Conservation (phyloP, 2,888 invertebrate genomes). For the Unio pictorum region DNA sequence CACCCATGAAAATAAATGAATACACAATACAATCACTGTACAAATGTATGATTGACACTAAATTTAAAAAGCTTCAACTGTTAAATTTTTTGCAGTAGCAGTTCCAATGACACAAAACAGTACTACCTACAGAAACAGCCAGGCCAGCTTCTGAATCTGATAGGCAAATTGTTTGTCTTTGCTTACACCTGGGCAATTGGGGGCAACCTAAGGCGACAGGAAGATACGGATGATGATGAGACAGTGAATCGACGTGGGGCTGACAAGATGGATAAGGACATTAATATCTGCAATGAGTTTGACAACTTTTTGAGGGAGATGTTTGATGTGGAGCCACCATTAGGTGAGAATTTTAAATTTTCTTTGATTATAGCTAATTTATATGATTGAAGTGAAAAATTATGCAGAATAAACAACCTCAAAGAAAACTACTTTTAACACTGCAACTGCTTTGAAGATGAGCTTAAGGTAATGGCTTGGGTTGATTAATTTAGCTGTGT, state of each 20-base stretch:
- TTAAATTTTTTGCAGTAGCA: conserved; percentile 1
- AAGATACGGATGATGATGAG: conserved; percentile 67
- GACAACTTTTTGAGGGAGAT: conserved; percentile 69
- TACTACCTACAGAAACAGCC: conserved; percentile 69
- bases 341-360: conserved; percentile 49
- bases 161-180: conserved; percentile 70
- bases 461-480: too few relatives aligned
- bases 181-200: conserved; percentile 71
- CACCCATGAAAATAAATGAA: background rate
- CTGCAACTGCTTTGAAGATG: too few relatives aligned
- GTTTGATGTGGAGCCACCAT: conserved; percentile 69
- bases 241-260: conserved; percentile 43
- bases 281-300: conserved; percentile 70
- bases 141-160: conserved; percentile 54
- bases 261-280: conserved; percentile 43
- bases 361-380: background rate
- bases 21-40: too few relatives aligned
- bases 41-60: too few relatives aligned
- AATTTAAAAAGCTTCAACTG: too few relatives aligned
- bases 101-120: conserved; percentile 40
- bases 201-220: conserved; percentile 65
- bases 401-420: background rate
- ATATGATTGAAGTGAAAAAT: background rate
- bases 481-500: too few relatives aligned
- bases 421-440: background rate